Evolutionary conservation across 1,140 invertebrate species (phyloP), one percentile per base, ranked within the genome.

Genomic region (Philopotamus ludificatus): DNA sequence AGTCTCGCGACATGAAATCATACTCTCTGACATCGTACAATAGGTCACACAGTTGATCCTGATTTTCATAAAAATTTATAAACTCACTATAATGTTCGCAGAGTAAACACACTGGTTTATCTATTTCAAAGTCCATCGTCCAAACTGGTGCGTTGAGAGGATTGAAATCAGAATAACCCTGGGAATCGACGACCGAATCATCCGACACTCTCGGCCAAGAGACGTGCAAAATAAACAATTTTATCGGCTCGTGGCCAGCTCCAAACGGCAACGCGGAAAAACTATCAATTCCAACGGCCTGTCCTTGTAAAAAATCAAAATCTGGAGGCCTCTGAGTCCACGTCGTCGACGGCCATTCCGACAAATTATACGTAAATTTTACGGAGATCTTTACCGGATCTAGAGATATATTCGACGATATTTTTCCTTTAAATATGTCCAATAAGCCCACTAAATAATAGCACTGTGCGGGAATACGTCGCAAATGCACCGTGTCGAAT

Each of bases 401-500:
- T 34, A 86, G 70, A 62, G 83, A 81, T 28, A 82, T 74, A 2
- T 83, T 79, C 16, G 84, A 84, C 10, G 85, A 83, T 47, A 93
- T 82, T 80, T 90, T 93, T 71, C 86, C 87, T 78, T 92, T 90
- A 74, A 94, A 93, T 49, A 94, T 72, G 70, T 87, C 85, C 28
- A 92, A 76, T 50, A 93, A 77, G 0, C 91, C 91, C 72, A 87
- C 87, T 0, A 97, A 80, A 79, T 95, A 90, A 65, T 86, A 87
- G 72, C 88, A 94, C 71, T 93, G 88, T 39, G 83, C 80, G n/a
- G 93, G 92, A 60, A 89, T 83, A 71, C 86, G 86, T 73, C 88
- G 89, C 39, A 97, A 81, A 74, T 95, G 92, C 62, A 95, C 88
- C 83, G 95, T 93, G 72, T 96, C 89, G 78, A 93, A 95, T 73